Percentiles rank a stretch among this genome's conserved stretches.
Conservation (phyloP, 2,888 invertebrate genomes). For the Theretra japonica region DNA sequence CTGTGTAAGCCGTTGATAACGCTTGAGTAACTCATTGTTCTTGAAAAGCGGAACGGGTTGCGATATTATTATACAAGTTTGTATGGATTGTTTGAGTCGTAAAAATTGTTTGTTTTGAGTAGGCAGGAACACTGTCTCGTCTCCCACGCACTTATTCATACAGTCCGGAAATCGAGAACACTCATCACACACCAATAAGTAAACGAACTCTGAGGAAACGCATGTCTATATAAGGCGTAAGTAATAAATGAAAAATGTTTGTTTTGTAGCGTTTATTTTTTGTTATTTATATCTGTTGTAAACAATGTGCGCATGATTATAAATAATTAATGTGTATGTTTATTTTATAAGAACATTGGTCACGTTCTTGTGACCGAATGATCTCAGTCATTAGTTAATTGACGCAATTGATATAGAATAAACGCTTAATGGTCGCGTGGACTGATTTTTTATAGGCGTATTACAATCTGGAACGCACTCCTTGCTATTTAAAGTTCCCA, state of each 20-base stretch:
- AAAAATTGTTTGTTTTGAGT: constrained; percentile 37
- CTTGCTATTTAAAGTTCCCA: constrained; percentile 3
- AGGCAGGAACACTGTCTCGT: constrained; percentile 51
- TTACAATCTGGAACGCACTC: constrained; percentile 4
- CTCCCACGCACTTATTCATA: constrained; percentile 58
- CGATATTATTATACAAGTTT: constrained; percentile 39
- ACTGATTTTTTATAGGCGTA: neutral
- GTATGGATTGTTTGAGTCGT: constrained; percentile 32
- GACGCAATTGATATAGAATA: constrained; percentile 13
- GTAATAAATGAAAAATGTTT: constrained; percentile 7
- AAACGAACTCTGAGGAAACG: constrained; percentile 35
- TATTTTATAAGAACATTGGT: constrained; percentile 24
- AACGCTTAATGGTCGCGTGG: constrained; percentile 31
- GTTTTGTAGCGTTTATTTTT: neutral
- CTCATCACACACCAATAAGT: constrained; percentile 42
- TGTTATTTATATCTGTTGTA: constrained; percentile 6
- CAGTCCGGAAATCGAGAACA: constrained; percentile 54
- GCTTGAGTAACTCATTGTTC: constrained; percentile 70
- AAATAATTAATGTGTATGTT: constrained; percentile 20
- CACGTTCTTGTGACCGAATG: constrained; percentile 20
- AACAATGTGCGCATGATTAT: constrained; percentile 8
- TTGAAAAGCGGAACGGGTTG: constrained; percentile 45
- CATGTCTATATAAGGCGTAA: neutral
- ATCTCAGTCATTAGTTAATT: constrained; percentile 21
- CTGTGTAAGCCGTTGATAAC: constrained; percentile 73